Evolutionary conservation across 2,797 vertebrate species (phyloP), one percentile per base, ranked within the genome.

Genomic region (Sylvilagus floridanus): DNA sequence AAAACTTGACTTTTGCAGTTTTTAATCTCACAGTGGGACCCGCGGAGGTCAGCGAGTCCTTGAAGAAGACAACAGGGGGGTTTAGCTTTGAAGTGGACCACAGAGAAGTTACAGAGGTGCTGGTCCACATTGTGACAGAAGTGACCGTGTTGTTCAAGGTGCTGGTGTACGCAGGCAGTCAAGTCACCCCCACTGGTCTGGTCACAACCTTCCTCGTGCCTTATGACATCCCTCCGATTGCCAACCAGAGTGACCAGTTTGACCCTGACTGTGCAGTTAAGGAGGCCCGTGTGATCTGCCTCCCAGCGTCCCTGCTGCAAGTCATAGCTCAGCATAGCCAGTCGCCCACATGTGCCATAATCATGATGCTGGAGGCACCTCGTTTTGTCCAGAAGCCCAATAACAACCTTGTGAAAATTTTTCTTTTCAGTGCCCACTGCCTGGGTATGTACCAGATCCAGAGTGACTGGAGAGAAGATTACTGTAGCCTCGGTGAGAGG

Each of bases 371-470:
- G 63, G 54, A 68, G 85, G 93, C 97, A 0, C 14, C 21, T 14
- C 96, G 50, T 1, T 35, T 97, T 0, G 13, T 96, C 65, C n/a
- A 95, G 62, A 35, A 77, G n/a, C 88, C 76, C 26, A 97, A 3
- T 5, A 14, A 13, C 11, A 88, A 81, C 50, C 47, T 97, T 0
- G 94, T 98, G 68, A 95, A 77, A 17, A 47, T 98, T n/a, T 60
- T 90, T 0, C 0, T 98, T 71, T 98, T 98, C 71, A 97, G 90
- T 5, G 96, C 92, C 1, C n/a, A 22, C 8, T 98, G 98, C 73
- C 62, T 98, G n/a, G 95, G 98, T 90, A 97, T 98, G 96, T 76
- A 96, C 0, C 97, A 96, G 2, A 0, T 84, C 84, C 79, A 54
- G 92, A 93, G 81, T 0, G 66, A 83, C 0, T 98, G 98, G 98